Evolutionary conservation across 2,113 vertebrate species (phyloP).

Genomic region (Ictalurus furcatus): DNA sequence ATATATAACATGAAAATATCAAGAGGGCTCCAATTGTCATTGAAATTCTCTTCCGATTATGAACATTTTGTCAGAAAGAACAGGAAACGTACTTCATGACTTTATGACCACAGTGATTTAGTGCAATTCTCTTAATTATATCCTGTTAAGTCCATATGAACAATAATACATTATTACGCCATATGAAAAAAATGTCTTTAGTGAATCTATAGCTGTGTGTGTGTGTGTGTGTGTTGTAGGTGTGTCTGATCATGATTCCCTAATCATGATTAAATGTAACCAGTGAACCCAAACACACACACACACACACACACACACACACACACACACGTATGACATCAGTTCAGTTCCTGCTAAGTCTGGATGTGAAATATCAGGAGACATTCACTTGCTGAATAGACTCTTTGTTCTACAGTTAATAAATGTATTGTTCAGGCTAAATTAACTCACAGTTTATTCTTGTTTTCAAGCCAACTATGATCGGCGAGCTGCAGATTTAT

Average conservation of each 20-base stretch:
- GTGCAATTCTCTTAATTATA: background rate
- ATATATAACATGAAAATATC: background rate
- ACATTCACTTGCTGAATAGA: conserved; percentile 25
- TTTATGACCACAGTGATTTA: background rate
- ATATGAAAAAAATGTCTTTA: background rate
- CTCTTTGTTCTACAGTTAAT: conserved; percentile 48
- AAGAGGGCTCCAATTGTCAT: background rate
- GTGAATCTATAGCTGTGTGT: background rate
- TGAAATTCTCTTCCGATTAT: background rate
- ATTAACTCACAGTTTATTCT: conserved; percentile 45
- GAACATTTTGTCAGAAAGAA: background rate
- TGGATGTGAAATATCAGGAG: conserved; percentile 4
- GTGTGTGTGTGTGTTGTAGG: background rate
- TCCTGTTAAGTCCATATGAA: background rate
- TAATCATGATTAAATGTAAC: conserved; percentile 36
- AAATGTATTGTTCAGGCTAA: conserved; percentile 39
- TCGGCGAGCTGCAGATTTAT: conserved; percentile 49
- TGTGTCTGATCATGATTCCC: background rate
- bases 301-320: conserved; percentile 2
- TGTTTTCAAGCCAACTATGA: conserved; percentile 44
- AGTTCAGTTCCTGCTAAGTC: conserved; percentile 20
- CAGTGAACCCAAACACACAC: background rate
- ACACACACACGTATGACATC: conserved; percentile 26
- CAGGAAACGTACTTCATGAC: background rate
- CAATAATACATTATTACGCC: background rate